Base-by-base conservation (phyloP, 2,888 invertebrate genomes). In the Drosophila setosimentum region DNA sequence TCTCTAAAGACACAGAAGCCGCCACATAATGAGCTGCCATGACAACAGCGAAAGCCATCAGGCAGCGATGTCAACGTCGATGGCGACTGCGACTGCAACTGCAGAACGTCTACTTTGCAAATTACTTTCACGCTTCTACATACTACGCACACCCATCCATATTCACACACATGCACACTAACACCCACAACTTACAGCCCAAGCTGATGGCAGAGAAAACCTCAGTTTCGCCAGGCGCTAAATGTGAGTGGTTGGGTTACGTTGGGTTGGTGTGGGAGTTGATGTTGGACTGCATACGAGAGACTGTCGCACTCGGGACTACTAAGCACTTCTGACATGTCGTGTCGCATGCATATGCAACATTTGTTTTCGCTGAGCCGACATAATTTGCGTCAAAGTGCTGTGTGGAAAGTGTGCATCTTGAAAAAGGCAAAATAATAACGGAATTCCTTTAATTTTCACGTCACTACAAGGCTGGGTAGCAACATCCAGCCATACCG, bases 401-500 rank as follows among this genome's bases (percentile, higher is more conserved):
- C 83, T 83, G 67, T 75, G 30, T 13, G 37, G 69, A 81, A 78
- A 77, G 71, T 73, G 73, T 79, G 83, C 68, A 73, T 63, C 53
- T 59, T 33, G 42, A 76, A 85, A 88, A 83, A 78, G 80, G 74
- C 82, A 55, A 86, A 83, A 86, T 86, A 86, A 86, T 86, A 86
- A 88, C 88, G 85, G 85, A 86, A 88, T 86, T 88, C 85, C 85
- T 86, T 88, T 86, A 86, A 86, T 86, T 86, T 86, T 86, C 80
- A 80, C 89, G 64, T 72, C 78, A 83, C 83, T 65, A 80, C 68
- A 80, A 40, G 77, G 69, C 70, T 21, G 50, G 48, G 58, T 54
- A 50, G 53, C 24, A 35, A 10, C 24, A 24, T 54, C 24, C 24
- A 18, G 32, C 16, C 16, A 33, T 58, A 29, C 29, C 49, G 37